Percentiles rank a stretch among this genome's conserved stretches.
Evolutionary conservation across 2,888 invertebrate genomes (phyloP).

Genomic region (Melanchra persicariae): DNA sequence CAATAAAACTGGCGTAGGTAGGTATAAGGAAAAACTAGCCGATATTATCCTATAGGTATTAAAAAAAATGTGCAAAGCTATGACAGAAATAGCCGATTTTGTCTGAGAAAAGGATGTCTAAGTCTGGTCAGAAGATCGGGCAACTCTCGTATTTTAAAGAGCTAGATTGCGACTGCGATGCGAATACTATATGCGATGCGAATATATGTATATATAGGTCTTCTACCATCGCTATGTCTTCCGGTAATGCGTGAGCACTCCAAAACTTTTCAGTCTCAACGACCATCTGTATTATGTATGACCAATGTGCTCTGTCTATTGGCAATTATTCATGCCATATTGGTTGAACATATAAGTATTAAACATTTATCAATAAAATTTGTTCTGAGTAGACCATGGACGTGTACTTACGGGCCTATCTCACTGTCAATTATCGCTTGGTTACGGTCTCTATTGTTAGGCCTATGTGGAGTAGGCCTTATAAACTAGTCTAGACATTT

Average conservation of each 20-base stretch:
- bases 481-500: constrained; percentile 39
- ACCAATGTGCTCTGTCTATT: not conserved
- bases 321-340: not conserved
- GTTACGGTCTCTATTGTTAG: constrained; percentile 19
- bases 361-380: constrained; percentile 1
- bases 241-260: too few relatives aligned
- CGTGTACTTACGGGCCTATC: not conserved
- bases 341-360: not conserved
- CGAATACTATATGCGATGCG: too few relatives aligned
- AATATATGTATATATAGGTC: too few relatives aligned
- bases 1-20: not conserved
- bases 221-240: too few relatives aligned
- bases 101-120: not conserved
- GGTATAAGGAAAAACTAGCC: constrained; percentile 25
- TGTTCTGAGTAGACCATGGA: not conserved
- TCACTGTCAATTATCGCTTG: constrained; percentile 35
- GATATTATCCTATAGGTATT: not conserved
- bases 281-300: too few relatives aligned
- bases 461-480: constrained; percentile 25
- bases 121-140: not conserved
- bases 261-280: too few relatives aligned
- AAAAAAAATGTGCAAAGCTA: not conserved
- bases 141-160: not conserved
- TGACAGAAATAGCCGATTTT: not conserved
- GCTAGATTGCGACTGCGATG: too few relatives aligned